Evolutionary conservation across 2,797 vertebrate genomes (phyloP).

Genomic region (Phoxinus dragarum): DNA sequence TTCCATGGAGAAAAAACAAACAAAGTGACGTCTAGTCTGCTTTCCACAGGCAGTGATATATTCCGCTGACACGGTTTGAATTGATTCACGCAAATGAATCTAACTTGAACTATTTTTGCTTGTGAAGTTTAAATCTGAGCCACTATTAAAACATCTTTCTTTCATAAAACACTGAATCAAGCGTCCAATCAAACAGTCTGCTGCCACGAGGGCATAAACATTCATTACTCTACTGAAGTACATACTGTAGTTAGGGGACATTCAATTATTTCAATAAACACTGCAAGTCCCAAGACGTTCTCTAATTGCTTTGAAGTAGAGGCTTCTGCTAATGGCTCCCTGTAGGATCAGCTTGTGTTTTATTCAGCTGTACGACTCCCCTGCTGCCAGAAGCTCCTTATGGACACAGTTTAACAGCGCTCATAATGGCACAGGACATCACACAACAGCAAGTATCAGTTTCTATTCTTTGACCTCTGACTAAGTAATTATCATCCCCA

Average conservation of each 20-base stretch:
- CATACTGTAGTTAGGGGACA: conserved; percentile 34
- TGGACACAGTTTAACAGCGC: conserved; percentile 45
- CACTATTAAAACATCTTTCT: conserved; percentile 2
- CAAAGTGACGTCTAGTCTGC: neutral
- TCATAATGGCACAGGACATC: conserved; percentile 39
- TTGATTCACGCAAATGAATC: neutral
- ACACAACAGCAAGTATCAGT: conserved; percentile 41
- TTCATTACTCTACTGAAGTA: conserved; percentile 23
- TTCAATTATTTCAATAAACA: conserved; percentile 54
- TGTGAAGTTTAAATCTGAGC: neutral
- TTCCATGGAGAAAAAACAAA: neutral
- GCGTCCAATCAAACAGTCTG: neutral
- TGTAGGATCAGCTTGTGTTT: conserved; percentile 31
- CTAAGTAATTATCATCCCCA: conserved; percentile 45
- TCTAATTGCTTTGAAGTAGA: conserved; percentile 38
- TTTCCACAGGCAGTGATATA: neutral
- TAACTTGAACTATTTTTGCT: neutral
- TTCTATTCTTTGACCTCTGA: conserved; percentile 48
- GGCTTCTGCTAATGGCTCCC: conserved; percentile 48
- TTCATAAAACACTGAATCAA: neutral
- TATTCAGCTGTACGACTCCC: conserved; percentile 31
- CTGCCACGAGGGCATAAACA: neutral
- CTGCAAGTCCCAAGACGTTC: conserved; percentile 19
- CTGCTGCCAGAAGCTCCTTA: conserved; percentile 29
- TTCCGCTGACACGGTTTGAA: conserved; percentile 1